Conservation (phyloP, 2,888 invertebrate species). For the Papilio demoleus region DNA sequence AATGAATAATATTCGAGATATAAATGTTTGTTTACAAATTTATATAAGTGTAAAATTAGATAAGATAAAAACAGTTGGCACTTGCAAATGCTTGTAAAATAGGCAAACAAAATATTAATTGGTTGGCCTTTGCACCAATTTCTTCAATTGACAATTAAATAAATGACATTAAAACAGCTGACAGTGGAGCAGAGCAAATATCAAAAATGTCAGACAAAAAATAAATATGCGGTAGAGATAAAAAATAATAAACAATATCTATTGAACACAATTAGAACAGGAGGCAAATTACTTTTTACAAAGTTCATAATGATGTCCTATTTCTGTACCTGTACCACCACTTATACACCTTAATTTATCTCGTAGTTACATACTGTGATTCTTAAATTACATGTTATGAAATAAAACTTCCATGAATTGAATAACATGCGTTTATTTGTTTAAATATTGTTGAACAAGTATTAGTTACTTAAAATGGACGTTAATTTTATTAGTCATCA, state of each 20-base stretch:
- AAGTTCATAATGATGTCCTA: no score
- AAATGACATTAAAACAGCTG: not conserved
- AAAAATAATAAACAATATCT: no score
- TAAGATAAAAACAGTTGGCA: not conserved
- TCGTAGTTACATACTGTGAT: not conserved
- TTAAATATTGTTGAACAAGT: not conserved
- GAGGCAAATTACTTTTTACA: no score
- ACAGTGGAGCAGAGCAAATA: not conserved
- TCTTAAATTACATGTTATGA: not conserved
- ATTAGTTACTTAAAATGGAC: constrained; percentile 1
- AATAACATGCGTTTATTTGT: not conserved
- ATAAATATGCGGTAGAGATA: not conserved
- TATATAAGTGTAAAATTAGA: not conserved
- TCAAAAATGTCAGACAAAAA: not conserved
- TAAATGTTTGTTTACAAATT: not conserved
- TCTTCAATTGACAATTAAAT: not conserved
- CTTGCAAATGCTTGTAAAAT: not conserved
- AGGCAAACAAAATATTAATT: not conserved
- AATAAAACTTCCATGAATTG: not conserved
- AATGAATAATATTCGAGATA: not conserved
- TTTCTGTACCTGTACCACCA: no score
- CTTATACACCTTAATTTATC: no score
- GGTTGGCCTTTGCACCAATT: not conserved
- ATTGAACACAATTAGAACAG: no score
- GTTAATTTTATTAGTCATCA: not conserved